These are phyloP conservation scores for Microvelia longipes DNA, from an alignment of 1,140 invertebrate species.

Conservation along the genomic window DNA sequence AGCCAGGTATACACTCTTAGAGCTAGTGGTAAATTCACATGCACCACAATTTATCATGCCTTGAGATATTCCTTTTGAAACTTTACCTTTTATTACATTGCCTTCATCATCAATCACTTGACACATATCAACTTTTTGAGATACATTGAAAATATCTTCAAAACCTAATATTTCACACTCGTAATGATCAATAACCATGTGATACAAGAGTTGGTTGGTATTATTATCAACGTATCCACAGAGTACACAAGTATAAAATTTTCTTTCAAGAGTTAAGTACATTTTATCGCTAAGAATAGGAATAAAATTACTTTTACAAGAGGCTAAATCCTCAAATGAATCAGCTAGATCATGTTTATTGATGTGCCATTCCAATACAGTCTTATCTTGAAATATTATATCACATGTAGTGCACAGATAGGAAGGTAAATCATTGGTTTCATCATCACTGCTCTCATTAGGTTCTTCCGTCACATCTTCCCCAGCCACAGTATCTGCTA, in stretches of 20 bases:
- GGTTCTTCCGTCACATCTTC: background rate
- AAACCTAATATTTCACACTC: background rate
- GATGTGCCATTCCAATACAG: background rate
- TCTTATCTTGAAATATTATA: background rate
- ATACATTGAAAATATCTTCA: background rate
- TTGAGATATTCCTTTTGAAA: background rate
- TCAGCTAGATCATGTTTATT: background rate
- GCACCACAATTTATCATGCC: background rate
- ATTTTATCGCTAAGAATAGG: background rate
- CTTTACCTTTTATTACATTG: background rate
- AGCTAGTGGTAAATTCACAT: background rate
- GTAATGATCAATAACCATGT: background rate
- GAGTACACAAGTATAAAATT: background rate
- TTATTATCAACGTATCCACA: background rate
- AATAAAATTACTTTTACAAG: background rate
- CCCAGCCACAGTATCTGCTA: background rate
- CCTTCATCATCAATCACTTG: background rate
- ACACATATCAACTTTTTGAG: background rate
- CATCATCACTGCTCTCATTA: too few species aligned
- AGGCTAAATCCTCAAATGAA: background rate
- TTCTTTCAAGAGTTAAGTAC: background rate
- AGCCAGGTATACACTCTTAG: background rate
- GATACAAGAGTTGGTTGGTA: background rate
- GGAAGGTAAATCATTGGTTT: background rate
- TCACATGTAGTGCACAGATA: background rate